Base-by-base conservation (phyloP, 2,113 vertebrate genomes). In the Meriones unguiculatus region DNA sequence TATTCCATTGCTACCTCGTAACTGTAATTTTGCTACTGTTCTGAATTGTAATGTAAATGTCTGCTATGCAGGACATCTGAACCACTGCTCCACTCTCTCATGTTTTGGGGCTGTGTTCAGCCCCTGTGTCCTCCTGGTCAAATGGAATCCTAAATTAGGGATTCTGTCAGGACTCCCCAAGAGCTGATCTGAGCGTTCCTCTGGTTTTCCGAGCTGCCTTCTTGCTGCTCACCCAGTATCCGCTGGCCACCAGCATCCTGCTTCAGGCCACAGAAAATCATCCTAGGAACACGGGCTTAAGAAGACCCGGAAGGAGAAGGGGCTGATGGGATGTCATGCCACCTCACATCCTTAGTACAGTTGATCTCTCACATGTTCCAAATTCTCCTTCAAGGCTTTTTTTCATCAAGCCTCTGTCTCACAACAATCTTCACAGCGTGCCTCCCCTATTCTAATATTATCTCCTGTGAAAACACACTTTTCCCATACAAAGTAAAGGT, bases 401-500 rank as follows among this genome's bases (percentile, higher is more conserved):
- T 15, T 9, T 82, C 35, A 38, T 38, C 10, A 20, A 41, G 70
- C 24, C 64, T 90, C 75, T 62, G 35, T 70, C 11, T 35, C 15
- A 5, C 5, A 28, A 52, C 90, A n/a, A 5, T 64, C 41, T 10
- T 25, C 22, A 41, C 2, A 0, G 0, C 4, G 1, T 13, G 35
- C 22, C 22, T 57, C 14, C 7, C 28, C 38, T 72, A 30, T 82
- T 38, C 32, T 80, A 24, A 14, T 12, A 15, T 7, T 18, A 25
- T 41, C 22, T 69, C 30, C 59, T 12, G 2, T 12, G 52, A 81
- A 30, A 75, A 75, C 17, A 6, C 10, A 5, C 15, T 7, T n/a
- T 8, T 62, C 80, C 72, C 30, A 3, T 1, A 52, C 12, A 20
- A 38, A 5, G 20, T 17, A 17, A 14, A 62, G 14, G 12, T 54